Base-by-base conservation (phyloP, 2,888 invertebrate species). In the Junonia oenone region DNA sequence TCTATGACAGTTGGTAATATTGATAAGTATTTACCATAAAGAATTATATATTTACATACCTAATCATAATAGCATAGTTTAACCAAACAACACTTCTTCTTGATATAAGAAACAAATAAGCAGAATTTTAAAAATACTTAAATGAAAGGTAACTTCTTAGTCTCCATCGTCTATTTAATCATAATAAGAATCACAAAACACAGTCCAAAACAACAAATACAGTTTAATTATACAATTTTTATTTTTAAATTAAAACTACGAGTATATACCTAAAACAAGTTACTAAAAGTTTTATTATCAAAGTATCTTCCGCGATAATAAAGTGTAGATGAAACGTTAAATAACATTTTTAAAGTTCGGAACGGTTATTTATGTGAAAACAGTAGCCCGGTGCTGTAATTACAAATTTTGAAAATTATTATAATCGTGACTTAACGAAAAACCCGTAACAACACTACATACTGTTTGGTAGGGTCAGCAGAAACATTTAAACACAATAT, bases 361-460 rank as follows among this genome's bases (percentile, higher is more conserved):
- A 53, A 37, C 35, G 45, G 50, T 78, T 76, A 84, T 84, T 85
- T 81, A 83, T 81, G 75, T 69, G 71, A 69, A 73, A 76, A 84
- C 86, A 69, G 87, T 86, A 87, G 87, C 87, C 27, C 19, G 65
- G 65, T 62, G 60, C 63, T 76, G 75, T 80, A 82, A 85, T 86
- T 85, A 86, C 77, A 83, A 83, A 83, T 82, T 87, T 83, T 72
- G 75, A 73, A 84, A 85, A 86, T 85, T 83, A 87, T 87, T 80
- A 84, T 86, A 84, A 86, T 86, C 76, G 71, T 68, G 72, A 62
- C 69, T 72, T 76, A 69, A 78, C 78, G 71, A 77, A 83, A 80
- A 83, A 79, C 75, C 74, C 70, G 51, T 78, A 75, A 70, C 65
- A 55, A 68, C 67, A 65, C 69, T 73, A 72, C 71, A 76, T 81